Percentiles rank a stretch among this genome's conserved stretches.
Conservation (phyloP, 2,888 invertebrate species). For the Ceraclea dissimilis region DNA sequence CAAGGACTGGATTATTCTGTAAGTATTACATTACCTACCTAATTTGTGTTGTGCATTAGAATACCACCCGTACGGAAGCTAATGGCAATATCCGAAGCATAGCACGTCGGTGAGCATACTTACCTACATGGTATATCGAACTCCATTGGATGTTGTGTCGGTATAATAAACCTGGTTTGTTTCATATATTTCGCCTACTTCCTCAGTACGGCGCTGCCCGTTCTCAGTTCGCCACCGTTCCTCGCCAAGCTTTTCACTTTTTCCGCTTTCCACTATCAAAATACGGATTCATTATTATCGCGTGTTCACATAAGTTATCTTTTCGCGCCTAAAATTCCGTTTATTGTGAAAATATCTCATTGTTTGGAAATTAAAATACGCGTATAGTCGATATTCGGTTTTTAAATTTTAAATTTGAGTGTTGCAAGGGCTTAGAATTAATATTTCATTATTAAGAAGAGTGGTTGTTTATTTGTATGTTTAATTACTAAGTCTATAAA, state of each 20-base stretch:
- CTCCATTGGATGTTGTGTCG: too few relatives aligned
- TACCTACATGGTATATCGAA: too few relatives aligned
- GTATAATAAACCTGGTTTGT: background rate
- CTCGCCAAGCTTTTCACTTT: background rate
- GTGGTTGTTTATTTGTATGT: background rate
- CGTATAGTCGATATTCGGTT: too few relatives aligned
- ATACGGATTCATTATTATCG: background rate
- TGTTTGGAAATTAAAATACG: background rate
- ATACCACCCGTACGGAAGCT: too few relatives aligned
- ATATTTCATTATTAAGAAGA: too few relatives aligned
- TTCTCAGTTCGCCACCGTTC: constrained; percentile 14
- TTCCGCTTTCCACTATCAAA: constrained; percentile 13
- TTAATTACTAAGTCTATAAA: background rate
- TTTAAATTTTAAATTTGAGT: background rate
- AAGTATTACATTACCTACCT: too few relatives aligned
- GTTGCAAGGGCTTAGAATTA: background rate
- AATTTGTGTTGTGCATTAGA: too few relatives aligned
- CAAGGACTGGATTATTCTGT: too few relatives aligned
- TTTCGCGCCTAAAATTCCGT: background rate
- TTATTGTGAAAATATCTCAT: background rate
- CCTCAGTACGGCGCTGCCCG: constrained; percentile 16
- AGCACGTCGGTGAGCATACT: too few relatives aligned
- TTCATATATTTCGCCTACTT: background rate
- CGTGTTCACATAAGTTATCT: background rate
- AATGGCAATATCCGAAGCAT: too few relatives aligned